Evolutionary conservation across 2,888 invertebrate species (phyloP).

Genomic region (Rhagonycha fulva): DNA sequence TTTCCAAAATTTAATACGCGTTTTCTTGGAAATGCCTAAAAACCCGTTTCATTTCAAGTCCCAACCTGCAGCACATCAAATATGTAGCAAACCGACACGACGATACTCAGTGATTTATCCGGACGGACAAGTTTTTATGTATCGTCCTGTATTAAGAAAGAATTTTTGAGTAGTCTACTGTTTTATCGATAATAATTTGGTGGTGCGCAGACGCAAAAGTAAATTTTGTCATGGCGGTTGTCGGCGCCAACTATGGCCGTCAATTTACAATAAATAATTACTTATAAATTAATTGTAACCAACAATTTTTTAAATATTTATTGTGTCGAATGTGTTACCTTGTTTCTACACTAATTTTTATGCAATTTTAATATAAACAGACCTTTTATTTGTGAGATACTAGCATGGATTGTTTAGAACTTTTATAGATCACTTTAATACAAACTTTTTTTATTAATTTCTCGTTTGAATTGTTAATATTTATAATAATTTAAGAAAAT

Average conservation of each 20-base stretch:
- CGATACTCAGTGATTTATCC: too few relatives aligned
- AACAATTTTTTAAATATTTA: neutral
- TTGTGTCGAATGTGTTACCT: neutral
- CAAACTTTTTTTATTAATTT: neutral
- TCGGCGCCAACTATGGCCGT: slow-evolving; percentile 31
- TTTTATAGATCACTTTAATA: neutral
- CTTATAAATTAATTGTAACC: neutral
- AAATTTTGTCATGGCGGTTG: slow-evolving; percentile 20
- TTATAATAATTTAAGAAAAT: slow-evolving; percentile 48
- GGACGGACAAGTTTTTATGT: neutral
- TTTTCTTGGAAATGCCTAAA: too few relatives aligned
- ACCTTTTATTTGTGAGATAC: neutral
- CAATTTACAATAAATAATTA: slow-evolving; percentile 14
- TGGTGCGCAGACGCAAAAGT: slow-evolving; percentile 10
- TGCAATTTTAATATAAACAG: neutral
- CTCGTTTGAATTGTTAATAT: neutral
- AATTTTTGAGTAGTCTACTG: neutral
- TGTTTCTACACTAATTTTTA: neutral
- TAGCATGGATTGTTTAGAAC: neutral
- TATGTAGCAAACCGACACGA: too few relatives aligned
- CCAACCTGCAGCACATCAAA: too few relatives aligned
- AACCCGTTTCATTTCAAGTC: too few relatives aligned
- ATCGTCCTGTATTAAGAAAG: neutral
- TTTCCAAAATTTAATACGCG: too few relatives aligned
- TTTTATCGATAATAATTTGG: neutral